A percentile compares a stretch with the other conserved stretches of the same genome.
These are phyloP conservation scores for Odontocolon sp. DNA, from an alignment of 2,888 invertebrate genomes.

Conservation along the genomic window DNA sequence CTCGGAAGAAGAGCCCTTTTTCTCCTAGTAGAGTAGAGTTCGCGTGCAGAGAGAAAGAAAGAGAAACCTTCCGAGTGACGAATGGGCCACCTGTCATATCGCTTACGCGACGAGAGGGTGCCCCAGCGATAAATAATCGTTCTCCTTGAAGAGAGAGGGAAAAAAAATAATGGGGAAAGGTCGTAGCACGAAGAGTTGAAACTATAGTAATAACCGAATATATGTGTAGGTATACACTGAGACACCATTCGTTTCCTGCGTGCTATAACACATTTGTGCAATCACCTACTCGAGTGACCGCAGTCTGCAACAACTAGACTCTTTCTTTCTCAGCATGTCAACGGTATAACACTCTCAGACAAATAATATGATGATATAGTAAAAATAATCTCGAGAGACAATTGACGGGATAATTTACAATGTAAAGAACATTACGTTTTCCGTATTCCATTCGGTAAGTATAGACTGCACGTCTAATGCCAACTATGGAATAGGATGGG, in stretches of 20 bases:
- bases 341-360: constrained; percentile 17
- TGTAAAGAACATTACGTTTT: no score
- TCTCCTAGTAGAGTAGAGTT: constrained; percentile 3
- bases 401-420: no score
- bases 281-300: constrained; percentile 33
- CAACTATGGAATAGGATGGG: no score
- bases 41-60: constrained; percentile 46
- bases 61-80: constrained; percentile 53
- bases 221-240: constrained; percentile 4
- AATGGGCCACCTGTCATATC: constrained; percentile 60
- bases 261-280: constrained; percentile 33
- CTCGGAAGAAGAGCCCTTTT: constrained; percentile 9
- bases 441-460: no score
- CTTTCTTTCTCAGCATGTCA: constrained; percentile 19
- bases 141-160: constrained; percentile 24
- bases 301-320: no score
- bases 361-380: constrained; percentile 41
- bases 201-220: constrained; percentile 12
- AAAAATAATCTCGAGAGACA: no score
- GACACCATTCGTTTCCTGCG: constrained; percentile 24
- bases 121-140: constrained; percentile 54
- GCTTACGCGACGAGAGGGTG: constrained; percentile 55
- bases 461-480: no score
- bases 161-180: constrained; percentile 45
- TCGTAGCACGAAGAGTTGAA: constrained; percentile 45